These are phyloP conservation scores for Toxostoma redivivum DNA, from an alignment of 2,113 vertebrate genomes.

Conservation along the genomic window DNA sequence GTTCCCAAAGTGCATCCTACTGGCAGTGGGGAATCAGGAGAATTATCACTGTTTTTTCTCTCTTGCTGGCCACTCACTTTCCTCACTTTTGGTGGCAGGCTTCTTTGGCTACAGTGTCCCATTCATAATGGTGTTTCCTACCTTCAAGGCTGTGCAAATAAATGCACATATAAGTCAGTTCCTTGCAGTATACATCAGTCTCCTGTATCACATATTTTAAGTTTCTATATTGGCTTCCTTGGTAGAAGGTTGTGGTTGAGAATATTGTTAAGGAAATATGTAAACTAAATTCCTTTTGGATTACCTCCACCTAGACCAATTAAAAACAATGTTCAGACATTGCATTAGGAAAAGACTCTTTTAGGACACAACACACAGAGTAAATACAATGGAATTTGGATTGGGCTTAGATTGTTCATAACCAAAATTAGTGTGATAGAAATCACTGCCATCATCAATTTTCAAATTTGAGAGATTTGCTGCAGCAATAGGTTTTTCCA, in stretches of 20 bases:
- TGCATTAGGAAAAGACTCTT: not conserved
- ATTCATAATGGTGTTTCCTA: not conserved
- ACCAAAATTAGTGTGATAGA: not conserved
- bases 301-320: not conserved
- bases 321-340: not conserved
- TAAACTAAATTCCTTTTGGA: not conserved
- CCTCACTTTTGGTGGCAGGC: not conserved
- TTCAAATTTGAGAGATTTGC: not conserved
- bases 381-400: not conserved
- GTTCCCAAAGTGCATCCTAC: not conserved
- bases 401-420: not conserved
- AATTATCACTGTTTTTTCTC: not conserved
- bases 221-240: not conserved
- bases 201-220: not conserved
- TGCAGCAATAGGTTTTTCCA: not conserved
- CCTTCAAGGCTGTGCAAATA: not conserved
- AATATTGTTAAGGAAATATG: not conserved
- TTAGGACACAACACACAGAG: not conserved
- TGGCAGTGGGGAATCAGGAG: not conserved
- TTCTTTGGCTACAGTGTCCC: not conserved
- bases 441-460: not conserved
- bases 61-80: not conserved
- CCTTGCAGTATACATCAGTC: not conserved
- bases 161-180: not conserved
- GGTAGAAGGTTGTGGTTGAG: not conserved